Conservation (phyloP, 2,888 invertebrate genomes). For the Eueremaeus valkanovi region DNA sequence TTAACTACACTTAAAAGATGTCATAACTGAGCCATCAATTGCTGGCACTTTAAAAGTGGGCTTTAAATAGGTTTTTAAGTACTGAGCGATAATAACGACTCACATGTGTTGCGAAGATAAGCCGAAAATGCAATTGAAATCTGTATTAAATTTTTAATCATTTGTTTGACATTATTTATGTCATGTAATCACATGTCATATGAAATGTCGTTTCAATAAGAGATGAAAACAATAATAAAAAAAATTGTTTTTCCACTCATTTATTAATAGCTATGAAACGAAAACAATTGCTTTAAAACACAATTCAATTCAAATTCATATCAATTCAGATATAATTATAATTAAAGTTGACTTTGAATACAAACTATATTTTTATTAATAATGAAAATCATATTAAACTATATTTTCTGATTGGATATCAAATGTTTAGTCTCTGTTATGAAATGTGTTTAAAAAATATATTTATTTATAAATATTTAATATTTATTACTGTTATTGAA, state of each 20-base stretch:
- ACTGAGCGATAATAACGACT: slow-evolving; percentile 1
- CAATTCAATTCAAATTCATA: no score
- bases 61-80: no score
- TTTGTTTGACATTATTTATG: slow-evolving; percentile 20
- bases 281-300: no score
- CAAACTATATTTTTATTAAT: background rate
- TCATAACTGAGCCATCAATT: background rate
- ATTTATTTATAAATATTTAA: no score
- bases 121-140: background rate
- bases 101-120: background rate
- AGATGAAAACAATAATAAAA: background rate
- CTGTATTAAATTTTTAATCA: background rate
- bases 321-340: no score
- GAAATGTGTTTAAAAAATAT: background rate
- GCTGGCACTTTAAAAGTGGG: background rate
- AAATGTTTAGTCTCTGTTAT: background rate
- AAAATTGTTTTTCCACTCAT: background rate
- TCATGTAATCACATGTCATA: slow-evolving; percentile 11
- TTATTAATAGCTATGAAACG: background rate
- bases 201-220: slow-evolving; percentile 27
- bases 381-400: background rate
- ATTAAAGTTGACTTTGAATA: background rate
- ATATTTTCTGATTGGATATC: background rate
- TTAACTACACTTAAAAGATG: background rate
- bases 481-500: background rate